phyloP scores from a whole-genome alignment of 2,113 vertebrate species.

The Mustela nigripes region DNA sequence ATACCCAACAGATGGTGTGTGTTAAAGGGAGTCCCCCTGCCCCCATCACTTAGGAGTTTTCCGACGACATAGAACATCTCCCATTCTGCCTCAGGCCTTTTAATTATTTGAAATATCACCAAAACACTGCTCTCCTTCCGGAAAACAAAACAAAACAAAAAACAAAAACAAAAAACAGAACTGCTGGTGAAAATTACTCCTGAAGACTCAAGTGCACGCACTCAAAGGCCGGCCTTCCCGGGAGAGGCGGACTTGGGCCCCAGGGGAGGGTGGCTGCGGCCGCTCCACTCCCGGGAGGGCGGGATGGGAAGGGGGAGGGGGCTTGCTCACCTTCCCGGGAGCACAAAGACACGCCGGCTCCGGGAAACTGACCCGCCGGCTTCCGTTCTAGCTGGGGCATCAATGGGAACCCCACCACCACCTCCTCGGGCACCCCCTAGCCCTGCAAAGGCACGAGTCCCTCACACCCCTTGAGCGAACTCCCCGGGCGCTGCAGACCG shows the following conservation, averaged over 20 bases:
- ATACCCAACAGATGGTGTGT: not conserved
- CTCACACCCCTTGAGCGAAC: not conserved
- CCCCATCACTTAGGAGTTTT: not conserved
- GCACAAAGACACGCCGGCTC: not conserved
- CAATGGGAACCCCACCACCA: not conserved
- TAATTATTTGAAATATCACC: not conserved
- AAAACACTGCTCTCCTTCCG: not conserved
- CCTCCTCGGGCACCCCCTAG: not conserved
- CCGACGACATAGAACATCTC: not conserved
- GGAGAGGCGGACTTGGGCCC: not conserved
- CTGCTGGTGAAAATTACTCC: not conserved
- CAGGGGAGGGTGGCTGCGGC: not conserved
- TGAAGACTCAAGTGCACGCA: not conserved
- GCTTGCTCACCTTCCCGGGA: not conserved
- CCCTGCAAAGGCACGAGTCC: accelerated
- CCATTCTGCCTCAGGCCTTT: not conserved
- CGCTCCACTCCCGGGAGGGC: accelerated
- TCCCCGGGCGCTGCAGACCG: not conserved
- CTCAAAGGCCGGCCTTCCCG: not conserved
- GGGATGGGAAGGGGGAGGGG: not conserved
- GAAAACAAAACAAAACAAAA: not conserved
- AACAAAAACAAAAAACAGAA: not conserved
- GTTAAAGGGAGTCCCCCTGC: not conserved
- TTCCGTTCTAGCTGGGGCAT: not conserved
- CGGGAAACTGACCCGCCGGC: not conserved